Evolutionary conservation across 2,113 vertebrate genomes (phyloP).

Genomic region (Pachycephala philippinensis): DNA sequence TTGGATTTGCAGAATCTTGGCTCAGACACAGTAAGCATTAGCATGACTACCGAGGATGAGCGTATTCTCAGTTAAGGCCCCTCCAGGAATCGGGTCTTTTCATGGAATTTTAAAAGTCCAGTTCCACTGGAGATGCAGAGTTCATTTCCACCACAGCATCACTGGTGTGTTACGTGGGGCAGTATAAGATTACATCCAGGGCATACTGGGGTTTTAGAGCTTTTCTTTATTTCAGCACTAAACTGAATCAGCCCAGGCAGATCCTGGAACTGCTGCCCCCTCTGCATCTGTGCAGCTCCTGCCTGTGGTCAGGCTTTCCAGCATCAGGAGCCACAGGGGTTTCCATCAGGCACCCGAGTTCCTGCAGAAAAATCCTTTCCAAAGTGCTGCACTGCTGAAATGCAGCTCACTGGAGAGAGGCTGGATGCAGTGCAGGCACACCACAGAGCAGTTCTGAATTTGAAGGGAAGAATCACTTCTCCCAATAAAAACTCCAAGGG

Average conservation of each 20-base stretch:
- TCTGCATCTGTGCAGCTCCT: background rate
- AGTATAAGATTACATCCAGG: background rate
- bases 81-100: background rate
- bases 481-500: background rate
- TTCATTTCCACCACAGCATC: background rate
- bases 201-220: background rate
- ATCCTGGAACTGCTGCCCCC: background rate
- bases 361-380: background rate
- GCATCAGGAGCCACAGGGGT: accelerated
- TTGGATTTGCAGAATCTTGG: constrained; percentile 20
- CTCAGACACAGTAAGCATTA: background rate
- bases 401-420: background rate
- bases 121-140: background rate
- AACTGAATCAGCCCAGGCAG: background rate
- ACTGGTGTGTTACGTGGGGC: background rate
- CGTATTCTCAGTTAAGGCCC: background rate
- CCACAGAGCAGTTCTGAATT: background rate
- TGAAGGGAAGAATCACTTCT: background rate
- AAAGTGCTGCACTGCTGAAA: background rate
- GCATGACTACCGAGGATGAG: background rate
- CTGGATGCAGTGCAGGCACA: background rate
- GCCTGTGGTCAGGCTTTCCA: background rate
- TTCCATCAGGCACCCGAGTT: background rate
- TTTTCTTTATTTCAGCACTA: background rate
- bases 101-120: background rate